phyloP scores from a whole-genome alignment of 2,888 invertebrate genomes.

The Papilio gigon region DNA sequence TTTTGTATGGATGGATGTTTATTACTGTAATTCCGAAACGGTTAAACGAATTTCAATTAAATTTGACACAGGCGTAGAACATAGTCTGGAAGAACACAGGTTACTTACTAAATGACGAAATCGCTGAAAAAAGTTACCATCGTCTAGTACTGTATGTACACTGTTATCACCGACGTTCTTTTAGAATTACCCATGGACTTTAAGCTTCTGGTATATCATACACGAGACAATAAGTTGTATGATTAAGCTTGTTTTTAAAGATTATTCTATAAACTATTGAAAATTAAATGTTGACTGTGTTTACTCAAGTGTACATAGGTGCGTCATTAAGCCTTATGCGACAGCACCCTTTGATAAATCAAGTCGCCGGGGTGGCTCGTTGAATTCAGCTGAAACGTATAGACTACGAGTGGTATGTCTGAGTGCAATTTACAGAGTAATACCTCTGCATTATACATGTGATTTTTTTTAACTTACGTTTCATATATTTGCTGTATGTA shows the following conservation, averaged over 20 bases:
- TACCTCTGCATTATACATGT: background rate
- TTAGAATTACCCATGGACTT: background rate
- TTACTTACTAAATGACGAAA: too few relatives aligned
- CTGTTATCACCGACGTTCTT: background rate
- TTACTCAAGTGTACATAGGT: background rate
- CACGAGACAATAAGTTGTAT: background rate
- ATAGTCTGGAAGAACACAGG: too few relatives aligned
- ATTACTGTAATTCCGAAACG: too few relatives aligned
- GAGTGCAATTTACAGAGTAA: conserved; percentile 23
- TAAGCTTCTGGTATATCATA: background rate
- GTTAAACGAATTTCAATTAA: too few relatives aligned
- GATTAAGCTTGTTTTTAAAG: conserved; percentile 1
- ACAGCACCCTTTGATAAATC: conserved; percentile 23
- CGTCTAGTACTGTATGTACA: background rate
- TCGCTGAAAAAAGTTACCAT: too few relatives aligned
- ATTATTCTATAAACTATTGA: background rate
- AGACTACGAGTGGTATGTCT: conserved; percentile 24
- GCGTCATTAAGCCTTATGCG: conserved; percentile 20
- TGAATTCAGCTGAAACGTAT: conserved; percentile 32
- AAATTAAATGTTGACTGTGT: too few relatives aligned
- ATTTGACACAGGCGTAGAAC: too few relatives aligned
- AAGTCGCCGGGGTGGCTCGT: conserved; percentile 20
- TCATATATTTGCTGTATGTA: background rate
- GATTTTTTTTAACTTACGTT: background rate
- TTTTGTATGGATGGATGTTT: too few relatives aligned